Evolutionary conservation across 2,113 vertebrate species (phyloP).

Genomic region (Phyllopteryx taeniolatus): DNA sequence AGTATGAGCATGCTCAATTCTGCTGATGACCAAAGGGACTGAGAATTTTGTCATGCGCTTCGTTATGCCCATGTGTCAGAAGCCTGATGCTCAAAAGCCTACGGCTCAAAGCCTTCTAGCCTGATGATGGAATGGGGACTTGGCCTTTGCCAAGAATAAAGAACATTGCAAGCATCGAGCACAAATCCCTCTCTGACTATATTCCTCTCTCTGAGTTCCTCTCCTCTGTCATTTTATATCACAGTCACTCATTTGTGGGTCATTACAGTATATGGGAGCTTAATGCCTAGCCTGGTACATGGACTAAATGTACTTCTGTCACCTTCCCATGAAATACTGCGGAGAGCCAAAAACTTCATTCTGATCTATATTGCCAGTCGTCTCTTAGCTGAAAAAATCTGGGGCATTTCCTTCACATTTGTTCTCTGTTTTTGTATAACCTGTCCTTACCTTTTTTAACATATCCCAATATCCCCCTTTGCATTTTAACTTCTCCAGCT

Average conservation of each 20-base stretch:
- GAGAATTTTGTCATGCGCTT: constrained; percentile 57
- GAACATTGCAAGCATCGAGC: constrained; percentile 43
- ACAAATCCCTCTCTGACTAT: constrained; percentile 41
- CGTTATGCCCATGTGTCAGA: constrained; percentile 61
- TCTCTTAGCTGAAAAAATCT: constrained; percentile 16
- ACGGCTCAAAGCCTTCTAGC: constrained; percentile 50
- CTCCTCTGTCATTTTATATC: background rate
- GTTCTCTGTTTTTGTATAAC: constrained; percentile 2
- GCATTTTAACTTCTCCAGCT: constrained; percentile 23
- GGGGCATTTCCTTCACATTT: constrained; percentile 16
- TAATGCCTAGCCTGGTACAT: constrained; percentile 16
- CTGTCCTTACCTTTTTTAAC: constrained; percentile 7
- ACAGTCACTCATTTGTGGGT: constrained; percentile 2
- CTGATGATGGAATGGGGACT: constrained; percentile 28
- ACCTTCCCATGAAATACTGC: constrained; percentile 8
- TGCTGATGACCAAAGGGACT: constrained; percentile 55
- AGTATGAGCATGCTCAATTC: constrained; percentile 31
- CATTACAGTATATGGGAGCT: background rate
- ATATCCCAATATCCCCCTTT: constrained; percentile 25
- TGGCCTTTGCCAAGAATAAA: constrained; percentile 42
- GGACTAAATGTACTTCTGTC: background rate
- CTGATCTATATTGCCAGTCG: constrained; percentile 27
- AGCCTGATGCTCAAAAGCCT: constrained; percentile 52
- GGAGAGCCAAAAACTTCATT: constrained; percentile 12
- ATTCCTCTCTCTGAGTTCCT: constrained; percentile 12